Evolutionary conservation across 2,888 invertebrate species (phyloP), one percentile per base, ranked within the genome.

Genomic region (Dysmachus trigonus): DNA sequence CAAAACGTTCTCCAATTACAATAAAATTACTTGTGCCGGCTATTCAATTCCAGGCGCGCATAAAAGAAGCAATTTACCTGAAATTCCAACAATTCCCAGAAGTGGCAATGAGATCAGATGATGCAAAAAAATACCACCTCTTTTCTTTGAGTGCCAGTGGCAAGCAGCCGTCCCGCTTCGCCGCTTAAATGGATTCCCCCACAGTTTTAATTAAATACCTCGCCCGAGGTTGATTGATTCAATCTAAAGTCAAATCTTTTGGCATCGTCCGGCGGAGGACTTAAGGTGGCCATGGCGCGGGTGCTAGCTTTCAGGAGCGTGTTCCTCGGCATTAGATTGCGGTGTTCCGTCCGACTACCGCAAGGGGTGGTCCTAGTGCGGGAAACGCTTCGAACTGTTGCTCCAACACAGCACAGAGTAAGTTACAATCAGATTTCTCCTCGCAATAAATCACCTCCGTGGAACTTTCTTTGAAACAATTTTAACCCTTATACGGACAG

Each of bases 191-290:
- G 73, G 73, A 73, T 73, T 73, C 35, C 18, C 72, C 31, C 31
- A 33, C 73, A 47, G 47, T 47, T 79, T 51, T 79, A 79, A 79
- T 79, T 79, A 79, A 79, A 79, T 79, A 79, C 79, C 79, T 79
- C 51, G 79, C 51, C 79, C 31, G 38, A 15, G 79, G 79, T 51
- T 47, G 51, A 79, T 51, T 79, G 51, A 47, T 79, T 79, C 79
- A 79, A 51, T 79, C 51, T 79, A 31, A 51, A 51, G 79, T 22
- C 27, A 47, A 51, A 51, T 79, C 47, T 30, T 31, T 31, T 31
- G 10, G 27, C 79, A 31, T 51, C 51, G 79, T 79, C 79, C 79
- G 47, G 79, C 51, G 51, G 6, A 73, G 15, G 30, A 31, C 27
- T 13, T 79, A 7, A 35, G 30, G 31, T 18, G 7, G 33, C n/a